A percentile compares a stretch with the other conserved stretches of the same genome.
Evolutionary conservation across 64 coral and sea anemone genomes (phyloP).

Genomic region (Montipora efflorescens): DNA sequence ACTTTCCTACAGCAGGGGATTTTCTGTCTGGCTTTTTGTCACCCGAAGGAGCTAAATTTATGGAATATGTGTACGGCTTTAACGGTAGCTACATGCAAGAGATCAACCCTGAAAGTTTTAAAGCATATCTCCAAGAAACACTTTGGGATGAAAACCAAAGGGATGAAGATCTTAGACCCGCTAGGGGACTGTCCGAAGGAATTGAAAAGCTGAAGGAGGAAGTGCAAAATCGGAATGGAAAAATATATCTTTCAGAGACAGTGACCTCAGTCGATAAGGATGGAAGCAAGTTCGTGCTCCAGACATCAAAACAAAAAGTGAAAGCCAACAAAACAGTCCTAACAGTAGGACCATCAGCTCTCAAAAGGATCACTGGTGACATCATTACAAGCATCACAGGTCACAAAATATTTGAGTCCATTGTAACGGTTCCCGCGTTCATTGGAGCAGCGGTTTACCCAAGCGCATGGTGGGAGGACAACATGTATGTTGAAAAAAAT

Average conservation of each 20-base stretch:
- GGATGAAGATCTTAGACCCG: not conserved
- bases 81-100: slow-evolving; percentile 11
- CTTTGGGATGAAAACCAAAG: not conserved
- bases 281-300: not conserved
- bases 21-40: slow-evolving; percentile 10
- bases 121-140: not conserved
- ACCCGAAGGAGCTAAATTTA: not conserved
- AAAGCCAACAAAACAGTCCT: not conserved
- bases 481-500: not conserved
- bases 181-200: not conserved
- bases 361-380: slow-evolving; percentile 21
- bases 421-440: slow-evolving; percentile 27
- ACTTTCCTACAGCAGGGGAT: not conserved
- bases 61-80: not conserved
- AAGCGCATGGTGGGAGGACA: slow-evolving; percentile 26
- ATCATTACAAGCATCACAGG: slow-evolving; percentile 2
- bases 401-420: slow-evolving; percentile 14
- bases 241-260: not conserved
- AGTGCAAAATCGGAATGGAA: not conserved
- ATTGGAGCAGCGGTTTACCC: slow-evolving; percentile 34
- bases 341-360: not conserved
- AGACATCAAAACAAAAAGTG: not conserved
- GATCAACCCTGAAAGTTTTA: slow-evolving; percentile 1
- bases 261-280: not conserved
- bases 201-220: not conserved